phyloP scores from a whole-genome alignment of 2,113 vertebrate genomes.

The Pituophis catenifer region DNA sequence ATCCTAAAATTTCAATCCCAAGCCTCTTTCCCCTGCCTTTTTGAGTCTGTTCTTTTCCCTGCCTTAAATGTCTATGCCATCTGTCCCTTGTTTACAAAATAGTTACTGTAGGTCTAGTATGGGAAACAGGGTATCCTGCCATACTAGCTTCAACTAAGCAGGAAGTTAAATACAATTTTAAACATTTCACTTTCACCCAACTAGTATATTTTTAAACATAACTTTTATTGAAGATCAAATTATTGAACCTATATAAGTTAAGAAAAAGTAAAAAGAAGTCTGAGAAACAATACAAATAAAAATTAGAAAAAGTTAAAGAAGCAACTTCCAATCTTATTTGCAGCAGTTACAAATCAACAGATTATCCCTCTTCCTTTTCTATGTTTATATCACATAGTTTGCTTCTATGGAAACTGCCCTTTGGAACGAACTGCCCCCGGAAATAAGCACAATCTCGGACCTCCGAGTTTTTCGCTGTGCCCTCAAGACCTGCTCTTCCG shows the following conservation, averaged over 20 bases:
- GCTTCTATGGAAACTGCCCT: neutral
- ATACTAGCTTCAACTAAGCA: neutral
- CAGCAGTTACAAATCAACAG: neutral
- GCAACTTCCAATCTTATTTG: neutral
- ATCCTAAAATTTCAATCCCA: neutral
- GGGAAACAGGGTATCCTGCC: neutral
- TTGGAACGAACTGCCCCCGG: too few species aligned
- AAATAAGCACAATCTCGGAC: too few species aligned
- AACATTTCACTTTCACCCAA: slow-evolving; percentile 29
- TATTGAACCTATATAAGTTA: neutral
- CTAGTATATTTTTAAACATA: neutral
- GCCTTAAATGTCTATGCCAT: neutral
- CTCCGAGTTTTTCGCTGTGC: too few species aligned
- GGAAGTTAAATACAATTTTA: neutral
- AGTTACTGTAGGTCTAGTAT: neutral
- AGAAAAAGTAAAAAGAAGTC: neutral
- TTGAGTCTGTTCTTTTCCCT: neutral
- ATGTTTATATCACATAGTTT: neutral
- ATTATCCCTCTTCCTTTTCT: neutral
- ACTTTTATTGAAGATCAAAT: neutral
- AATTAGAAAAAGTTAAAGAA: neutral
- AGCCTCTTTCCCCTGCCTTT: neutral
- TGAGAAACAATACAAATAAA: neutral
- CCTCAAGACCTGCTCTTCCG: too few species aligned
- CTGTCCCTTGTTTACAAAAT: neutral